Conservation (phyloP, 2,797 vertebrate species). For the Gouania willdenowi region DNA sequence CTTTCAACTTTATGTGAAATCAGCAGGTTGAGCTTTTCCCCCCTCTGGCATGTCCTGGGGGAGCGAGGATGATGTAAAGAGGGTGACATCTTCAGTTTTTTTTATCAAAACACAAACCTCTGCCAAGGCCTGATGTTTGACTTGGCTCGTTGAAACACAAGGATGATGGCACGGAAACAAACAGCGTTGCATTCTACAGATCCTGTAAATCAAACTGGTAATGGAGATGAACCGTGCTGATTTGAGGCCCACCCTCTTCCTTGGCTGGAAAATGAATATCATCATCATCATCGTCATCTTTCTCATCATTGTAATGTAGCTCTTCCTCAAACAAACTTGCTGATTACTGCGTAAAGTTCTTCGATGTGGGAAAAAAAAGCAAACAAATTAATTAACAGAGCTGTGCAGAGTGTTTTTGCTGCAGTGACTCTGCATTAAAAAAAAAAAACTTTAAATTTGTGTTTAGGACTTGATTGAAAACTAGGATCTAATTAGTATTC, state of each 20-base stretch:
- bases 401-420: neutral
- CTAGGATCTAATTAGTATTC: slow-evolving; percentile 63
- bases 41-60: slow-evolving; percentile 38
- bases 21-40: slow-evolving; percentile 63
- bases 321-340: slow-evolving; percentile 1
- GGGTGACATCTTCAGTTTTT: slow-evolving; percentile 62
- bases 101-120: slow-evolving; percentile 54
- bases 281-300: slow-evolving; percentile 29
- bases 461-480: slow-evolving; percentile 59
- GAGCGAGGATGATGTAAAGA: slow-evolving; percentile 25
- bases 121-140: slow-evolving; percentile 68
- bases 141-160: slow-evolving; percentile 44
- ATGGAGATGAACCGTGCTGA: slow-evolving; percentile 36
- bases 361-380: slow-evolving; percentile 19
- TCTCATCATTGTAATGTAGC: slow-evolving; percentile 1
- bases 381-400: slow-evolving; percentile 28
- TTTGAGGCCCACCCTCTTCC: slow-evolving; percentile 44
- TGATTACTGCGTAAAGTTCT: slow-evolving; percentile 31
- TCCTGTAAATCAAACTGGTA: no score
- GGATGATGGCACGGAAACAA: slow-evolving; percentile 29
- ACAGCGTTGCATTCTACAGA: no score
- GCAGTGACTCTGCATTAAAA: slow-evolving; percentile 10
- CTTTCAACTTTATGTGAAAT: no score
- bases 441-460: slow-evolving; percentile 16
- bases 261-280: slow-evolving; percentile 36